phyloP scores from a whole-genome alignment of 1,140 invertebrate genomes.

The Pinna nobilis region DNA sequence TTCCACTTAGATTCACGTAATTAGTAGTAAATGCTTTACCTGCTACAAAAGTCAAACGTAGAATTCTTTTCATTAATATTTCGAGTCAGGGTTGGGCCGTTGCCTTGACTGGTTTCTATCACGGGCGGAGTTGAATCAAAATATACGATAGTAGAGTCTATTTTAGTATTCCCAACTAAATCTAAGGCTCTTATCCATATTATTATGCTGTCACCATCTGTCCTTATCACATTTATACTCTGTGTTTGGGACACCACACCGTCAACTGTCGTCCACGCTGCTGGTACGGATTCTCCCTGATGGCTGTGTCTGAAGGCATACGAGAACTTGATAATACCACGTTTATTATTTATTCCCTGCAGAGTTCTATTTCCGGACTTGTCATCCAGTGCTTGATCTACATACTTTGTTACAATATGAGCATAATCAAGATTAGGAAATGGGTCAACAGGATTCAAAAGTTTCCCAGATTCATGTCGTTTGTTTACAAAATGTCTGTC shows the following conservation, averaged over 20 bases:
- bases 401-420: constrained; percentile 9
- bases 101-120: no score
- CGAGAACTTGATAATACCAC: constrained; percentile 29
- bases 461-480: no score
- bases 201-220: constrained; percentile 24
- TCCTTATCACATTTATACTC: constrained; percentile 8
- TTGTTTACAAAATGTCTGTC: constrained; percentile 15
- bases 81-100: no score
- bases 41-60: no score
- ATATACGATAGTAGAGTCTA: constrained; percentile 14
- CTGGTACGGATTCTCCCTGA: constrained; percentile 3
- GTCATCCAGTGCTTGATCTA: constrained; percentile 28
- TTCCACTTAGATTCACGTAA: not conserved
- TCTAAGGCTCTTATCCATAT: constrained; percentile 34
- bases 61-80: no score
- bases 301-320: constrained; percentile 7
- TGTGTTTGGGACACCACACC: constrained; percentile 1
- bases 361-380: constrained; percentile 1
- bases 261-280: constrained; percentile 3
- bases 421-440: no score
- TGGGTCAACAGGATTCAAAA: no score
- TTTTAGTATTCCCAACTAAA: constrained; percentile 17
- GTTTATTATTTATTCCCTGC: constrained; percentile 12
- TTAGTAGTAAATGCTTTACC: not conserved
- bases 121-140: constrained; percentile 27